phyloP scores from a whole-genome alignment of 23 tunicate species.

The Trididemnum nubilum region DNA sequence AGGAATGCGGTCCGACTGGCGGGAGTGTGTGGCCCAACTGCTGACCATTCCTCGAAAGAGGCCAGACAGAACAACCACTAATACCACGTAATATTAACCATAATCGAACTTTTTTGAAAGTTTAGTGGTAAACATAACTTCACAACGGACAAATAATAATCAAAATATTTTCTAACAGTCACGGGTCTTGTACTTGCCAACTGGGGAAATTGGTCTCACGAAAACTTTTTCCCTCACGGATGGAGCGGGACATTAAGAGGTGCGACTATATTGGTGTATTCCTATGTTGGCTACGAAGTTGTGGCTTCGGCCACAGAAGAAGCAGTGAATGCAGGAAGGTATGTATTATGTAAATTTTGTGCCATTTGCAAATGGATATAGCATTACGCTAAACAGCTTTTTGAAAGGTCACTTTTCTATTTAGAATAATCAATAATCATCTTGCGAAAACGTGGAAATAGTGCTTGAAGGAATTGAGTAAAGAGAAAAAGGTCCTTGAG shows the following conservation, averaged over 20 bases:
- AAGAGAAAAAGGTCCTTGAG: no score
- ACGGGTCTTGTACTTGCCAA: conserved; percentile 64
- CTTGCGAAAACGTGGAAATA: background rate
- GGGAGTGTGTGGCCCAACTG: no score
- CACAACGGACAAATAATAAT: no score
- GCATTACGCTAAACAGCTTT: background rate
- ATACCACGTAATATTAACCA: no score
- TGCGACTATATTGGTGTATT: conserved; percentile 58
- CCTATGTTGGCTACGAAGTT: conserved; percentile 81
- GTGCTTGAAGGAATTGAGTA: no score
- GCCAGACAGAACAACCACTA: no score
- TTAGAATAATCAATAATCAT: background rate
- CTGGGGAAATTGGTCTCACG: conserved; percentile 67
- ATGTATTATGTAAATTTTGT: no score
- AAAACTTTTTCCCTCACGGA: conserved; percentile 80
- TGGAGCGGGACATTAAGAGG: conserved; percentile 70
- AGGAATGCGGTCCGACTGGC: no score
- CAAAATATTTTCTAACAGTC: conserved; percentile 32
- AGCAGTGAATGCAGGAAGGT: conserved; percentile 79
- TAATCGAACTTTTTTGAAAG: no score
- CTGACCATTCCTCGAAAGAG: no score
- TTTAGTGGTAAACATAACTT: no score
- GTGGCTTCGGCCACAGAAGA: conserved; percentile 84
- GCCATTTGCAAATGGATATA: background rate
- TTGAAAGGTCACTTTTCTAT: background rate